Evolutionary conservation across 92 coral and sea anemone genomes (phyloP).

Genomic region (Phymanthus crucifer): DNA sequence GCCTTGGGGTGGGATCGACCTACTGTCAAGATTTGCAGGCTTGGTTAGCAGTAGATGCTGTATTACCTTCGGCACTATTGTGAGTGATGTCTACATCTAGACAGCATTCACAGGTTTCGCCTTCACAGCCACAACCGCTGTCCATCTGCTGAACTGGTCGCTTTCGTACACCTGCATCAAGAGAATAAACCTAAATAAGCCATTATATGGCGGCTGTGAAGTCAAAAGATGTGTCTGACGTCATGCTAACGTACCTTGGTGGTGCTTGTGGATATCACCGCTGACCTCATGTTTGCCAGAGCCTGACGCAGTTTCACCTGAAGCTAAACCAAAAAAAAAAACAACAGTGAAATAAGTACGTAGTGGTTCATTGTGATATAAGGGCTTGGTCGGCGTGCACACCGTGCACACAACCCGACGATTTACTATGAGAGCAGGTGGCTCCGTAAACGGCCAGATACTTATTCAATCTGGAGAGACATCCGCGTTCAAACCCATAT

Average conservation of each 20-base stretch:
- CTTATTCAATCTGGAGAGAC: too few relatives aligned
- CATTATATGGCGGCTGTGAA: not conserved
- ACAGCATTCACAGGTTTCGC: conserved; percentile 21
- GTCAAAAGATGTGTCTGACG: not conserved
- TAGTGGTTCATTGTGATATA: too few relatives aligned
- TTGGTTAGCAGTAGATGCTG: not conserved
- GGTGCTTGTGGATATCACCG: not conserved
- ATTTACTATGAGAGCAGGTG: too few relatives aligned
- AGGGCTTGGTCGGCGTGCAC: too few relatives aligned
- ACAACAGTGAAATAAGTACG: not conserved
- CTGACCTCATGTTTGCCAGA: not conserved
- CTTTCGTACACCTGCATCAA: not conserved
- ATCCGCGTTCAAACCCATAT: not conserved
- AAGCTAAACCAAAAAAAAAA: not conserved
- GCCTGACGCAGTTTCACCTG: not conserved
- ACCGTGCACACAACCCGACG: too few relatives aligned
- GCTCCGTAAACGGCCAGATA: too few relatives aligned
- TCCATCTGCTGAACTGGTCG: conserved; percentile 28
- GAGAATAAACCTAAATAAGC: not conserved
- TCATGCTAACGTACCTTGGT: not conserved
- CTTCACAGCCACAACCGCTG: conserved; percentile 24
- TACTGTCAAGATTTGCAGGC: not conserved
- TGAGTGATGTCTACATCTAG: conserved; percentile 14
- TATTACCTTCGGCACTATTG: conserved; percentile 7
- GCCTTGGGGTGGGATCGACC: too few relatives aligned